A percentile compares a stretch with the other conserved stretches of the same genome.
Evolutionary conservation across 53 echinoderm and acorn worm species (phyloP).

Genomic region (Henricia sp.): DNA sequence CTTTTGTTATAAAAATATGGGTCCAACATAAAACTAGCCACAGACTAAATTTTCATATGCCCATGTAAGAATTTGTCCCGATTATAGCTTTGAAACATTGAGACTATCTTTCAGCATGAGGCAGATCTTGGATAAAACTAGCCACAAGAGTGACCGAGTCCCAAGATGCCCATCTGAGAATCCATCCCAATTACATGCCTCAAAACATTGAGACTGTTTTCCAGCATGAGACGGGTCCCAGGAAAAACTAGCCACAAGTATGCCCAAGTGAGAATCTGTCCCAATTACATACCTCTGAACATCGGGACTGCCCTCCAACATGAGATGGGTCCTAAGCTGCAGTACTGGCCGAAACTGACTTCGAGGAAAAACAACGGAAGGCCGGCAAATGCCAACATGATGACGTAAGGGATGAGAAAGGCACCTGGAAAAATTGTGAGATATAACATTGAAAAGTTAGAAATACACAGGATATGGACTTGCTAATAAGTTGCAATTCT

Average conservation of each 20-base stretch:
- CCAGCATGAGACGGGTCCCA: slow-evolving; percentile 89
- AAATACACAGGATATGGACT: not conserved
- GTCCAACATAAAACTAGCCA: too few relatives aligned
- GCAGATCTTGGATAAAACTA: too few relatives aligned
- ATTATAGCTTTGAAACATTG: too few relatives aligned
- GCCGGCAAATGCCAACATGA: slow-evolving; percentile 98
- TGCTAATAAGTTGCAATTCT: too few relatives aligned
- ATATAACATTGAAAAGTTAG: not conserved
- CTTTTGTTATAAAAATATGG: too few relatives aligned
- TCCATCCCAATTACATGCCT: slow-evolving; percentile 68
- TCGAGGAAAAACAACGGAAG: slow-evolving; percentile 92
- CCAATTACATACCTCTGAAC: slow-evolving; percentile 67
- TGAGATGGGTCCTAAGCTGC: slow-evolving; percentile 89
- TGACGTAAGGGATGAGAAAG: slow-evolving; percentile 89
- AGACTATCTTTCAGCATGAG: too few relatives aligned
- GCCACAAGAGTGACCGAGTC: too few relatives aligned
- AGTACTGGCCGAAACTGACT: slow-evolving; percentile 94
- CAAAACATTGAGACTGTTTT: slow-evolving; percentile 63
- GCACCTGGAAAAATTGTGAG: slow-evolving; percentile 78
- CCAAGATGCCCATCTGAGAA: too few relatives aligned
- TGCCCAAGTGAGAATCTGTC: too few relatives aligned
- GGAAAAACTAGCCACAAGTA: too few relatives aligned
- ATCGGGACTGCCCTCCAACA: slow-evolving; percentile 76
- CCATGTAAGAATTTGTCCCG: too few relatives aligned
- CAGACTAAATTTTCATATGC: too few relatives aligned